Evolutionary conservation across 2,888 invertebrate genomes (phyloP).

Genomic region (Zootermopsis nevadensis): DNA sequence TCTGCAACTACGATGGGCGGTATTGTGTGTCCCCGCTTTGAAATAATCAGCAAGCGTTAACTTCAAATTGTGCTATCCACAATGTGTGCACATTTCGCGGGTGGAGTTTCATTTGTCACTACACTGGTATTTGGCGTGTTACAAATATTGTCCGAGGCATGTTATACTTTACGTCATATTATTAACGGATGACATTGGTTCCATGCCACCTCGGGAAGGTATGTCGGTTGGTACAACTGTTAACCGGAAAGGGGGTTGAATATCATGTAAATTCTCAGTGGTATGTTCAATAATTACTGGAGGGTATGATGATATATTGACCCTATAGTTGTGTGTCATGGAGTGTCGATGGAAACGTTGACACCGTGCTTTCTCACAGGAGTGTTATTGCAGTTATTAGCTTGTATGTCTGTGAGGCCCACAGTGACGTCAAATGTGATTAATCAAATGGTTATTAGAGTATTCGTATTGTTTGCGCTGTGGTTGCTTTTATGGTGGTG

Average conservation of each 20-base stretch:
- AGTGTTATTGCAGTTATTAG: neutral
- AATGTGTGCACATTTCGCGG: neutral
- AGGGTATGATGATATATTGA: neutral
- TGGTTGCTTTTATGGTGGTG: too few species aligned
- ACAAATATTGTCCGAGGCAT: neutral
- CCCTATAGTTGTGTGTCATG: neutral
- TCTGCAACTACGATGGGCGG: neutral
- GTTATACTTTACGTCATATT: neutral
- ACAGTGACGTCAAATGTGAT: neutral
- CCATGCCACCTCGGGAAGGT: neutral
- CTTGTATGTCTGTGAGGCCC: neutral
- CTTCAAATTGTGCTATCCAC: neutral
- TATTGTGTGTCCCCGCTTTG: neutral
- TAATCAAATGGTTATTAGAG: slow-evolving; percentile 2
- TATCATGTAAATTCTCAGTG: neutral
- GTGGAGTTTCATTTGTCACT: neutral
- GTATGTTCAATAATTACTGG: slow-evolving; percentile 10
- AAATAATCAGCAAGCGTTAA: neutral
- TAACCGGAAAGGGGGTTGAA: neutral
- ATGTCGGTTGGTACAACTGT: neutral
- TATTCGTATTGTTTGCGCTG: neutral
- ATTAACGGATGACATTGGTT: neutral
- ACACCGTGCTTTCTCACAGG: neutral
- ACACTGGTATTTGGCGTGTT: neutral
- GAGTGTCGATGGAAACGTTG: neutral